A percentile compares a stretch with the other conserved stretches of the same genome.
Evolutionary conservation across 2,888 invertebrate species (phyloP).

Genomic region (Blomia tropicalis): DNA sequence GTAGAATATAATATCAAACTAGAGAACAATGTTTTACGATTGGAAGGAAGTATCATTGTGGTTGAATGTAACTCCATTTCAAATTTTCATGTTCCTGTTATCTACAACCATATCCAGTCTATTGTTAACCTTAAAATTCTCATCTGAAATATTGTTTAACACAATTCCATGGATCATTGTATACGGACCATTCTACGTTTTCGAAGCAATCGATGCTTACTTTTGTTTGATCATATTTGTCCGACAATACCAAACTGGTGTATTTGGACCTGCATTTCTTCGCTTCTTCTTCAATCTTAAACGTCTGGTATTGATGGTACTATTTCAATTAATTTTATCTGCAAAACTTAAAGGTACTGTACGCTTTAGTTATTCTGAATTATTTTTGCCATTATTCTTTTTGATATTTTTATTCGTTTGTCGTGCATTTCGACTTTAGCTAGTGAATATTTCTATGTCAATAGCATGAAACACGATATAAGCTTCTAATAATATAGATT

Average conservation of each 20-base stretch:
- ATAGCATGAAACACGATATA: neutral
- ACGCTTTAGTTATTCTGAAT: constrained; percentile 67
- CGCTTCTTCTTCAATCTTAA: constrained; percentile 65
- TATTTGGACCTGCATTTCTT: constrained; percentile 53
- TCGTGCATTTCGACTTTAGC: constrained; percentile 56
- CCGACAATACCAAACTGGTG: constrained; percentile 62
- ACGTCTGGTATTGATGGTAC: constrained; percentile 63
- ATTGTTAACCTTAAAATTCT: constrained; percentile 30
- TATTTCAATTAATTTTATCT: constrained; percentile 78
- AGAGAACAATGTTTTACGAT: constrained; percentile 65
- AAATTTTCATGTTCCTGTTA: constrained; percentile 76
- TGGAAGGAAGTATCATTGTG: constrained; percentile 75
- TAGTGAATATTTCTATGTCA: too few relatives aligned
- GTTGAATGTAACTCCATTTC: constrained; percentile 85
- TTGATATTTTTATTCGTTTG: constrained; percentile 74
- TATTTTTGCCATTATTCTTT: constrained; percentile 60
- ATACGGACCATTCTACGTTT: constrained; percentile 76
- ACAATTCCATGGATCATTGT: constrained; percentile 65
- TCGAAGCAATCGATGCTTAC: constrained; percentile 80
- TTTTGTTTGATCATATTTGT: constrained; percentile 89
- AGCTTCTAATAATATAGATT: neutral
- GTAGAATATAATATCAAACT: neutral
- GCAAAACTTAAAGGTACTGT: constrained; percentile 66
- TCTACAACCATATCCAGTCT: constrained; percentile 67
- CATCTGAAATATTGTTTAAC: neutral